Evolutionary conservation across 2,888 invertebrate genomes (phyloP).

Genomic region (Platycheirus albimanus): DNA sequence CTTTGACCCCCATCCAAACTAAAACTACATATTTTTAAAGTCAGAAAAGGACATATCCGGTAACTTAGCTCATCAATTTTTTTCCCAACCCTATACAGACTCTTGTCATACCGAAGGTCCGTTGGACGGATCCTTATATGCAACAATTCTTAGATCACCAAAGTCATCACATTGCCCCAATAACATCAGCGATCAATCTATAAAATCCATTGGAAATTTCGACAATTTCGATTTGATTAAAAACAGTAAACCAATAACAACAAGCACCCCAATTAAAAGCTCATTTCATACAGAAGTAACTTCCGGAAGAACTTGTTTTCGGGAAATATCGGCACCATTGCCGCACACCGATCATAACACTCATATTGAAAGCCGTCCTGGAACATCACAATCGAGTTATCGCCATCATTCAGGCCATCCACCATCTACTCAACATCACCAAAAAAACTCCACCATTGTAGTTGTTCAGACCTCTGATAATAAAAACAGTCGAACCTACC

Average conservation of each 20-base stretch:
- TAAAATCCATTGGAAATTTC: conserved; percentile 42
- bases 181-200: conserved; percentile 45
- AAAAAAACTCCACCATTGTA: conserved; percentile 32
- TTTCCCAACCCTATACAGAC: conserved; percentile 59
- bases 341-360: conserved; percentile 50
- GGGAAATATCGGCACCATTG: conserved; percentile 62
- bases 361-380: conserved; percentile 71
- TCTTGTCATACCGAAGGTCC: conserved; percentile 86
- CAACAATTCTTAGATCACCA: conserved; percentile 84
- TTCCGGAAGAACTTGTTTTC: conserved; percentile 56
- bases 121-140: conserved; percentile 95
- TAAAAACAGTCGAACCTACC: conserved; percentile 59
- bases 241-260: conserved; percentile 58
- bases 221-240: conserved; percentile 54
- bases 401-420: conserved; percentile 67
- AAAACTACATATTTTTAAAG: too few species aligned
- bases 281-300: conserved; percentile 41
- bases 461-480: conserved; percentile 62
- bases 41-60: too few species aligned
- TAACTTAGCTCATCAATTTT: conserved; percentile 44
- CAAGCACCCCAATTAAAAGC: conserved; percentile 59
- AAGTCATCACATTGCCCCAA: conserved; percentile 74
- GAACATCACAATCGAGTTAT: conserved; percentile 75
- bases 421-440: conserved; percentile 59
- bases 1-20: too few species aligned